Base-by-base conservation (phyloP, 2,113 vertebrate species). In the Turdus rufiventris region DNA sequence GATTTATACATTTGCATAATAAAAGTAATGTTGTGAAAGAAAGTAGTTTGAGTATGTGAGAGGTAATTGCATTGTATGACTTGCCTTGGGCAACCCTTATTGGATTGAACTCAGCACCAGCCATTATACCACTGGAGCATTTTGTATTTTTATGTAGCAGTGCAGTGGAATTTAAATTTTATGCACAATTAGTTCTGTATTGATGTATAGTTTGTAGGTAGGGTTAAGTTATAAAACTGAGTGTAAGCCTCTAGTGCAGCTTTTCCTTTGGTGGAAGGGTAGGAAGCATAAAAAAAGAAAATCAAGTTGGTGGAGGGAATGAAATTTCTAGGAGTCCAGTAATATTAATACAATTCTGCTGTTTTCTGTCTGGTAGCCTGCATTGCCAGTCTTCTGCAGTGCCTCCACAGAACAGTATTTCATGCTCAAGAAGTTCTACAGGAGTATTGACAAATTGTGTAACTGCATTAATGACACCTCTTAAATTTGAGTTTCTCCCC, bases 1-100 rank as follows among this genome's bases (percentile, higher is more conserved):
- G 93, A 97, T 96, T 94, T 96, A 80, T 75, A 31, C 75, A 98
- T 98, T 98, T 98, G 97, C 97, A 98, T 98, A 97, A 97, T 97
- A 98, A 97, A 98, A 98, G 96, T 96, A 97, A 97, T 91, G 96
- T 96, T 96, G 86, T 97, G 95, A 96, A 97, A 96, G 96, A 91
- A 95, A 96, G 95, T 94, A 88, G 80, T 93, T 73, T 40, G 82
- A 88, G 94, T 86, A 72, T 85, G 72, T 73, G 91, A 91, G 95
- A 97, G 95, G 95, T 96, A 94, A 98, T 97, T 98, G 97, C 96
- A 93, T 97, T 93, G 93, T 89, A 89, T 38, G 34, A 71, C 79
- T 96, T 88, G 85, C 94, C 92, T 84, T 89, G 89, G 96, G 95
- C 75, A 72, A 47, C 60, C 76, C 93, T 95, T 91, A 78, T 57